A percentile compares a stretch with the other conserved stretches of the same genome.
These are phyloP conservation scores for Tor tambroides DNA, from an alignment of 2,113 vertebrate genomes.

Conservation along the genomic window DNA sequence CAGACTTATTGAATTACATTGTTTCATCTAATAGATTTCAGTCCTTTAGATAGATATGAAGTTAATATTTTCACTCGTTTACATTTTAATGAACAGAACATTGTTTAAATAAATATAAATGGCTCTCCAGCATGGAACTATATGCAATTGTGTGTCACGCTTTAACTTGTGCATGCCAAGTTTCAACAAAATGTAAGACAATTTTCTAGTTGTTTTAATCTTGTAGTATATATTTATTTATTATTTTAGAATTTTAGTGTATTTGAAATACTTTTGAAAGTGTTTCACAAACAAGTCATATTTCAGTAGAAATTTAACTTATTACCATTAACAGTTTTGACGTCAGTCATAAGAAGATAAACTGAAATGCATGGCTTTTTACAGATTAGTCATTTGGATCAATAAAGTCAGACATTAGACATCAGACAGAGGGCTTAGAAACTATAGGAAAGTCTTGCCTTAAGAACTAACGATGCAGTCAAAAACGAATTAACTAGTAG, in stretches of 20 bases:
- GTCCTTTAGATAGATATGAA: not conserved
- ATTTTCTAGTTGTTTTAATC: not conserved
- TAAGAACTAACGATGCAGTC: not conserved
- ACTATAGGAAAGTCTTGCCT: not conserved
- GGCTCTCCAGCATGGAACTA: not conserved
- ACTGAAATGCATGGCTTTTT: not conserved
- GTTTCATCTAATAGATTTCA: not conserved
- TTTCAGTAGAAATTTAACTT: not conserved
- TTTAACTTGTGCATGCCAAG: constrained; percentile 6
- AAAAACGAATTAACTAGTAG: not conserved
- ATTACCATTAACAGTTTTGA: not conserved
- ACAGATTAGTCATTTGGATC: not conserved
- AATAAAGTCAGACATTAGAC: not conserved
- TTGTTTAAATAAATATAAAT: not conserved
- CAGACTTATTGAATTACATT: not conserved
- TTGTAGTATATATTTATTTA: not conserved
- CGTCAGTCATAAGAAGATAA: not conserved
- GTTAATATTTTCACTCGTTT: not conserved
- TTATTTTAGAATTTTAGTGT: not conserved
- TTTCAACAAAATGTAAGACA: not conserved
- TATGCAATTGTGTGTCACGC: not conserved
- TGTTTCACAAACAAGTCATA: not conserved
- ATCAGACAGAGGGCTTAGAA: not conserved
- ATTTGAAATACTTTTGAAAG: not conserved
- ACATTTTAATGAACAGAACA: not conserved